Evolutionary conservation across 2,888 invertebrate genomes (phyloP), one percentile per base, ranked within the genome.

Genomic region (Eulithis testata): DNA sequence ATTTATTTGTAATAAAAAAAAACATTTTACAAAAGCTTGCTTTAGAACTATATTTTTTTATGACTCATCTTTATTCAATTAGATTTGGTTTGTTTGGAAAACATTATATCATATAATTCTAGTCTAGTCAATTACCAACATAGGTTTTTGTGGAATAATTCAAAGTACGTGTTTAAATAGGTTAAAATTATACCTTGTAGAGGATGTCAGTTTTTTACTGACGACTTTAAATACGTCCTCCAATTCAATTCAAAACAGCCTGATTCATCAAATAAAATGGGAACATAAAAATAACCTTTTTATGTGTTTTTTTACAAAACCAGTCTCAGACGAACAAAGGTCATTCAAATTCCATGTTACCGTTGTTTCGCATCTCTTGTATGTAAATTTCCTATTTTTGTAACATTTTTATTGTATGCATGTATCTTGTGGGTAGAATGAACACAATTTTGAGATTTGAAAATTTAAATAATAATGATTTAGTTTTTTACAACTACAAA

Each of bases 331-430:
- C 62, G 14, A 70, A 73, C 70, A 74, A 72, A 71, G 72, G 66
- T 75, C 73, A 77, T 75, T 71, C 63, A 65, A 70, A 70, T 70
- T 70, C 68, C 63, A 66, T 68, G 67, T 71, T 78, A 63, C 70
- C 66, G 68, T 70, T 70, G 59, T 78, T 76, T 73, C 74, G 78
- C 77, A 79, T 81, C 84, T 81, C 83, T 88, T 87, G 82, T 86
- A 87, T 88, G 87, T 84, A 87, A 88, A 89, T 88, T 79, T 72
- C 74, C 77, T 80, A 75, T 59, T 62, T 81, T 56, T 21, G 52
- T 45, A 60, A 63, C 63, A 63, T 63, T 66, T 63, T 63, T 66
- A 66, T 49, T 14, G 40, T 31, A 40, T 37, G 40, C 21, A 58
- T 11, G 47, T 37, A 12, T 62, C 27, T 27, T n/a, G 51, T 52